Conservation (phyloP, 2,888 invertebrate genomes). For the Galeruca laticollis region DNA sequence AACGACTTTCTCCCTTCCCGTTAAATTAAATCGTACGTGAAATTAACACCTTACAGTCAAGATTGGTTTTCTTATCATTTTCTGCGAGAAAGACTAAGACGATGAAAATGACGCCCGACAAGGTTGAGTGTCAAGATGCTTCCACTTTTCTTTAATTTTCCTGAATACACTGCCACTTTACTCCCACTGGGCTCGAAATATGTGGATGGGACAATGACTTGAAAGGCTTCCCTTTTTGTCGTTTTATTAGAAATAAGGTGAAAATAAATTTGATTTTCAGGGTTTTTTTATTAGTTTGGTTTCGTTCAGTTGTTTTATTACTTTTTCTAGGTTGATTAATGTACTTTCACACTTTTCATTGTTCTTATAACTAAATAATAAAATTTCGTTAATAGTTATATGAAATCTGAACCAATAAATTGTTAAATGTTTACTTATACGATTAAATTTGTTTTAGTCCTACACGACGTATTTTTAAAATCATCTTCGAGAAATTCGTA, state of each 20-base stretch:
- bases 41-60: slow-evolving; percentile 47
- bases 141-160: slow-evolving; percentile 34
- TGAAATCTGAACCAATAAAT: too few species aligned
- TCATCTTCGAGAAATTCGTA: too few species aligned
- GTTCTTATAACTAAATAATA: background rate
- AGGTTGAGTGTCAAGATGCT: slow-evolving; percentile 15
- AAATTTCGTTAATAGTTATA: too few species aligned
- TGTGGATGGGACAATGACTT: slow-evolving; percentile 8
- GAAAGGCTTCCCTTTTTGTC: slow-evolving; percentile 1
- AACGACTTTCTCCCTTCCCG: slow-evolving; percentile 23
- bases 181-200: slow-evolving; percentile 3
- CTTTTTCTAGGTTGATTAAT: background rate
- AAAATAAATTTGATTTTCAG: slow-evolving; percentile 9
- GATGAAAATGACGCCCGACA: slow-evolving; percentile 17
- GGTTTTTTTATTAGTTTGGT: slow-evolving; percentile 2
- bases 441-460: too few species aligned
- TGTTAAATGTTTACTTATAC: too few species aligned
- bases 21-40: slow-evolving; percentile 51
- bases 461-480: too few species aligned
- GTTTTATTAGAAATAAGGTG: slow-evolving; percentile 5
- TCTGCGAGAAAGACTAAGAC: slow-evolving; percentile 10
- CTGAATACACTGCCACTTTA: slow-evolving; percentile 18
- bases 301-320: background rate
- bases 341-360: background rate
- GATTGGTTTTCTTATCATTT: slow-evolving; percentile 33